Base-by-base conservation (phyloP, 2,888 invertebrate species). In the Entomobrya proxima region DNA sequence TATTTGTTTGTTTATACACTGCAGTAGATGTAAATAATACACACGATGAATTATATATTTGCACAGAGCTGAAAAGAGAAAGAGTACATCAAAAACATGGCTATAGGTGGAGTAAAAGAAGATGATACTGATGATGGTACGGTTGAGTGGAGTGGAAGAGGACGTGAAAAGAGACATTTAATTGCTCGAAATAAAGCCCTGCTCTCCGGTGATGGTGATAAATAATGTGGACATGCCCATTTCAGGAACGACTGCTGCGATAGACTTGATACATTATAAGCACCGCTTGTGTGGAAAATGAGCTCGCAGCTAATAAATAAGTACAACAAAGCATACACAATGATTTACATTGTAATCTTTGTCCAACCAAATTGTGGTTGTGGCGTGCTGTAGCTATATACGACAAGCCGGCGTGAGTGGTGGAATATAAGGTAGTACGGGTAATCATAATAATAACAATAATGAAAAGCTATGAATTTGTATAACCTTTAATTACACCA, bases 401-500 rank as follows among this genome's bases (percentile, higher is more conserved):
- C 21, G 30, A 32, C 11, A 13, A 2, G 24, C n/a, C 15, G 24
- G 32, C 13, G 32, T 61, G 58, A 32, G 0, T 76, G 55, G 13
- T 35, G 35, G 27, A 37, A 64, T 78, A n/a, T n/a, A 77, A 21
- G 21, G 24, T 40, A 67, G 35, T 44, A 61, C n/a, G n/a, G 72
- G 69, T 72, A 72, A 67, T 67, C 67, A 67, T 67, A 67, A 44
- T 67, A 67, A 78, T 78, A 75, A 85, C 64, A 30, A 50, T 79
- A 80, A 79, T 85, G 75, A 79, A 85, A 85, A 74, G 69, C 75
- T 40, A 64, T 64, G 85, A 85, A 85, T 85, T 85, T 85, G 85
- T 85, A 79, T 79, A 85, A 78, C 85, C 85, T 85, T 85, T 85
- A 85, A 85, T 85, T 85, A 85, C 85, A 85, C 79, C 67, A 85